Evolutionary conservation across 2,113 vertebrate species (phyloP).

Genomic region (Aptenodytes patagonicus): DNA sequence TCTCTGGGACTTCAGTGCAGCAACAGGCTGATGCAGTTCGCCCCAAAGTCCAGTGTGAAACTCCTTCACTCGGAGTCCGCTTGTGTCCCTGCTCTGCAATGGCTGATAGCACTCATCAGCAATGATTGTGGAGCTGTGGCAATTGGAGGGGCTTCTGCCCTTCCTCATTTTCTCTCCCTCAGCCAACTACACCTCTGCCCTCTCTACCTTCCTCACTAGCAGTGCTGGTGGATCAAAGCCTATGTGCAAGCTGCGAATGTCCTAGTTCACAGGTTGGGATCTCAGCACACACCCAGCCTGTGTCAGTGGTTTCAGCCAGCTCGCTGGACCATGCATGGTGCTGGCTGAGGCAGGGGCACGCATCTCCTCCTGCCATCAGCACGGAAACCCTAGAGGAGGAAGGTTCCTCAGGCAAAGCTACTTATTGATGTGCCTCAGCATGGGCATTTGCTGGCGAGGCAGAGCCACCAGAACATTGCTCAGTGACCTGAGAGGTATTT

Average conservation of each 20-base stretch:
- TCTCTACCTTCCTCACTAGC: neutral
- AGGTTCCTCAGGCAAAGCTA: slow-evolving; percentile 38
- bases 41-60: neutral
- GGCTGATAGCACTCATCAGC: neutral
- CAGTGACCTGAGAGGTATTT: slow-evolving; percentile 70
- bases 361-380: neutral
- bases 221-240: neutral
- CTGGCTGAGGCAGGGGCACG: neutral
- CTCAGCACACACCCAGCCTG: fast-evolving
- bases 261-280: neutral
- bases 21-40: neutral
- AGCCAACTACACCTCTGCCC: neutral
- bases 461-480: slow-evolving; percentile 67
- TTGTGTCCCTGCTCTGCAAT: neutral
- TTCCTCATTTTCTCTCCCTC: neutral
- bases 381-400: neutral
- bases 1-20: neutral
- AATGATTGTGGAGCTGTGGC: neutral
- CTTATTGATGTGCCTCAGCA: neutral
- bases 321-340: neutral
- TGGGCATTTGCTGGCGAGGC: slow-evolving; percentile 38
- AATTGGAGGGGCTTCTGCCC: neutral
- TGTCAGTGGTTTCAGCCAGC: neutral
- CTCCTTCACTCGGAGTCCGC: neutral
- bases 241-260: fast-evolving